Conservation (phyloP, 2,888 invertebrate species). For the Pomacea canaliculata region DNA sequence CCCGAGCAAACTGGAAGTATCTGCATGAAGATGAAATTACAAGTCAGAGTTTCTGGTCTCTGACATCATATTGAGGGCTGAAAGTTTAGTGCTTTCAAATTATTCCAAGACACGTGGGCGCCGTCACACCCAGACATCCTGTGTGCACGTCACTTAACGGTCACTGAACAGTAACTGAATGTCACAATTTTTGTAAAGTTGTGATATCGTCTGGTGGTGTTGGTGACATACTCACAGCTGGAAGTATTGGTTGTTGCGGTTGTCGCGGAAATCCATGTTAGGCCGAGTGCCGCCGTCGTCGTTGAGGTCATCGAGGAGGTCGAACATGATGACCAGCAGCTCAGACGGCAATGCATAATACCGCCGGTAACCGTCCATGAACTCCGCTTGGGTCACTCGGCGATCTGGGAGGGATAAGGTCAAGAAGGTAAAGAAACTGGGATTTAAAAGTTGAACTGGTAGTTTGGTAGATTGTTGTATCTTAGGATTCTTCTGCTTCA, state of each 20-base stretch:
- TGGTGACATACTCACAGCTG: neutral
- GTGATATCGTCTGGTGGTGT: no score
- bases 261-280: slow-evolving; percentile 12
- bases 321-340: slow-evolving; percentile 33
- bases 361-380: slow-evolving; percentile 30
- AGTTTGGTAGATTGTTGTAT: neutral
- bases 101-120: no score
- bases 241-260: slow-evolving; percentile 24
- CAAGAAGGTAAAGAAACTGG: neutral
- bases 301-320: slow-evolving; percentile 32
- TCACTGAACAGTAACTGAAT: no score
- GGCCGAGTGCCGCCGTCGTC: slow-evolving; percentile 16
- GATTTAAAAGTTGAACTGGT: neutral
- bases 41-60: neutral
- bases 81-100: no score
- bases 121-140: no score
- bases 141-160: no score
- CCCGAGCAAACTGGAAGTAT: slow-evolving; percentile 3
- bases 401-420: slow-evolving; percentile 21
- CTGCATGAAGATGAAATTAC: neutral
- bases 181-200: no score
- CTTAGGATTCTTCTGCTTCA: neutral
- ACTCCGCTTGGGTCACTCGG: slow-evolving; percentile 31
- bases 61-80: no score
- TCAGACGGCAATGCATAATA: slow-evolving; percentile 30